These are phyloP conservation scores for Platycercus adscitus DNA, from an alignment of 2,113 vertebrate genomes.

Conservation along the genomic window DNA sequence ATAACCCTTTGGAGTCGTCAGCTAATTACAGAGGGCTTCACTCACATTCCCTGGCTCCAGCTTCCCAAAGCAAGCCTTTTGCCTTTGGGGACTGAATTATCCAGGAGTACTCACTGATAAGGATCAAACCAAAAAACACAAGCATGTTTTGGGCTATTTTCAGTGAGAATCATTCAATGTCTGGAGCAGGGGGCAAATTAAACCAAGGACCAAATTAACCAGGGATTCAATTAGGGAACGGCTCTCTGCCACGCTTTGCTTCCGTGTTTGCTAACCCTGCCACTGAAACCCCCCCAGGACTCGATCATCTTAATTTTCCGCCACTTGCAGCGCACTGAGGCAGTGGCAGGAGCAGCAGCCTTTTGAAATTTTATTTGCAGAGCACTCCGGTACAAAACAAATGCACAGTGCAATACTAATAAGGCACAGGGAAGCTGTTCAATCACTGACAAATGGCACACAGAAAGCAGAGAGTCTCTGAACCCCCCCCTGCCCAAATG, in stretches of 20 bases:
- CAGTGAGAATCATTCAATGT: not conserved
- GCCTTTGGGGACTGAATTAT: constrained; percentile 28
- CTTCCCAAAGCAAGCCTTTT: not conserved
- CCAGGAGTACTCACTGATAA: not conserved
- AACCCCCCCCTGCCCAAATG: not conserved
- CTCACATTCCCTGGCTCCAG: not conserved
- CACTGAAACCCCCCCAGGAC: not conserved
- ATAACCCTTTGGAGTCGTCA: not conserved
- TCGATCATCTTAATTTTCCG: not conserved
- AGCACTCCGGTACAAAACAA: constrained; percentile 9
- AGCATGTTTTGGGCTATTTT: constrained; percentile 13
- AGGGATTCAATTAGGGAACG: constrained; percentile 63
- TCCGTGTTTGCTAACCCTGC: not conserved
- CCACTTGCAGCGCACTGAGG: not conserved
- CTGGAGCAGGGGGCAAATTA: constrained; percentile 50
- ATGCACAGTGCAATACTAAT: constrained; percentile 44
- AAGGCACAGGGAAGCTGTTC: not conserved
- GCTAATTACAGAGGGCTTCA: constrained; percentile 2
- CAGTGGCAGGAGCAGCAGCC: not conserved
- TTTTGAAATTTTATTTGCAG: constrained; percentile 43
- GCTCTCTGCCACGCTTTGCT: not conserved
- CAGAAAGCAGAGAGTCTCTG: not conserved
- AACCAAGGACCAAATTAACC: constrained; percentile 18
- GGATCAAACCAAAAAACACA: constrained; percentile 28
- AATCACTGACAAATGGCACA: not conserved